phyloP scores from a whole-genome alignment of 1,140 invertebrate genomes.

The Dolichoris vasculosae region DNA sequence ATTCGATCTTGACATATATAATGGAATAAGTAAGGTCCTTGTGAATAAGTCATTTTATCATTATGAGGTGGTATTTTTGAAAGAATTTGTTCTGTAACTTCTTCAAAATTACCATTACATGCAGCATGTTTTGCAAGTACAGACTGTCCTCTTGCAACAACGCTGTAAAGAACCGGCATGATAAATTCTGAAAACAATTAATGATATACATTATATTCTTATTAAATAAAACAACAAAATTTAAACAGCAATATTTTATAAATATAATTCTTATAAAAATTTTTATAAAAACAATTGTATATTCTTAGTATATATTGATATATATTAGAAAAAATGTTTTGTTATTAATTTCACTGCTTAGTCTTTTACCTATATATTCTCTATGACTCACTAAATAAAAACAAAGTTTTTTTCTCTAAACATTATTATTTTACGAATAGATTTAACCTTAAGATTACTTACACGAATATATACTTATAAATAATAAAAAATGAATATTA shows the following conservation, averaged over 20 bases:
- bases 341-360: background rate
- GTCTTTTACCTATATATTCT: background rate
- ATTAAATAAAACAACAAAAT: background rate
- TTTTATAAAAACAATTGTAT: background rate
- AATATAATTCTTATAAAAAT: background rate
- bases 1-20: slow-evolving; percentile 91
- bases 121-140: slow-evolving; percentile 92
- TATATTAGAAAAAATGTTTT: background rate
- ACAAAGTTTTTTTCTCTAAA: background rate
- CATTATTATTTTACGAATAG: no score
- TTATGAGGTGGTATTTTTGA: slow-evolving; percentile 88
- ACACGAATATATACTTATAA: no score
- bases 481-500: no score
- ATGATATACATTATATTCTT: background rate
- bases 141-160: slow-evolving; percentile 89
- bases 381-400: background rate
- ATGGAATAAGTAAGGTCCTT: slow-evolving; percentile 94
- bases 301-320: background rate
- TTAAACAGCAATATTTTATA: background rate
- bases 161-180: slow-evolving; percentile 93
- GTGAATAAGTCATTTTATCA: slow-evolving; percentile 93
- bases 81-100: slow-evolving; percentile 94
- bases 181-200: slow-evolving; percentile 27
- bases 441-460: no score
- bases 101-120: slow-evolving; percentile 93